Percentiles rank a stretch among this genome's conserved stretches.
These are phyloP conservation scores for Cottoperca gobio DNA, from an alignment of 2,797 vertebrate genomes.

Conservation along the genomic window DNA sequence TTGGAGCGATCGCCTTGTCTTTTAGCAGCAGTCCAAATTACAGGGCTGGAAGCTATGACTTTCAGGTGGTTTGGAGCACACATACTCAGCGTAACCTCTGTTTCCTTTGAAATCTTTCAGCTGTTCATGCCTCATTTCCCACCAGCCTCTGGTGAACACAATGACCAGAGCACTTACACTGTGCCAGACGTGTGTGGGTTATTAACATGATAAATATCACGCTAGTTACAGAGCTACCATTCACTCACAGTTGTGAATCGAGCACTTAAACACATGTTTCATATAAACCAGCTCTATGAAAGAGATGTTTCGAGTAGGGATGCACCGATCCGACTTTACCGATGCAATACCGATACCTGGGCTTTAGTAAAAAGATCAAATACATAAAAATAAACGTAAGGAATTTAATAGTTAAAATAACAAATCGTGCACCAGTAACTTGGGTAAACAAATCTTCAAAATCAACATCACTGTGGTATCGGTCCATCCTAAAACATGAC, in stretches of 20 bases:
- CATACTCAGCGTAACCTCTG: conserved; percentile 40
- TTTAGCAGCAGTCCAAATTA: conserved; percentile 60
- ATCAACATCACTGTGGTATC: too few species aligned
- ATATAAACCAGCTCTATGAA: conserved; percentile 36
- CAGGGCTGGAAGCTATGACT: conserved; percentile 51
- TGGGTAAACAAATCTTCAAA: too few species aligned
- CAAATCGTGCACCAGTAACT: too few species aligned
- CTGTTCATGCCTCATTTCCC: conserved; percentile 74
- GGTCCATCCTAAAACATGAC: too few species aligned
- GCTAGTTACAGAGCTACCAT: conserved; percentile 30
- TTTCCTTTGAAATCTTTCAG: conserved; percentile 66
- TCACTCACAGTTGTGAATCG: conserved; percentile 29
- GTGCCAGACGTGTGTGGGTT: conserved; percentile 68
- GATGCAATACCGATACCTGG: too few species aligned
- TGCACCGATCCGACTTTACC: too few species aligned
- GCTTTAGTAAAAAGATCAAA: too few species aligned
- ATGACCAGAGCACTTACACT: conserved; percentile 44
- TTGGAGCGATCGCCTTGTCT: conserved; percentile 38
- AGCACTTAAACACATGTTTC: conserved; percentile 51
- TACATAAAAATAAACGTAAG: too few species aligned
- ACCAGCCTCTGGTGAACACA: conserved; percentile 49
- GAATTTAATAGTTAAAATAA: too few species aligned
- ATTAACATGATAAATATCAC: conserved; percentile 70
- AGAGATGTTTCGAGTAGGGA: conserved; percentile 22
- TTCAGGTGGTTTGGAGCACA: conserved; percentile 61